Percentiles rank a stretch among this genome's conserved stretches.
Conservation (phyloP, 30 jellyfish, hydroid and myxozoan genomes). For the Haliclystus octoradiatus region DNA sequence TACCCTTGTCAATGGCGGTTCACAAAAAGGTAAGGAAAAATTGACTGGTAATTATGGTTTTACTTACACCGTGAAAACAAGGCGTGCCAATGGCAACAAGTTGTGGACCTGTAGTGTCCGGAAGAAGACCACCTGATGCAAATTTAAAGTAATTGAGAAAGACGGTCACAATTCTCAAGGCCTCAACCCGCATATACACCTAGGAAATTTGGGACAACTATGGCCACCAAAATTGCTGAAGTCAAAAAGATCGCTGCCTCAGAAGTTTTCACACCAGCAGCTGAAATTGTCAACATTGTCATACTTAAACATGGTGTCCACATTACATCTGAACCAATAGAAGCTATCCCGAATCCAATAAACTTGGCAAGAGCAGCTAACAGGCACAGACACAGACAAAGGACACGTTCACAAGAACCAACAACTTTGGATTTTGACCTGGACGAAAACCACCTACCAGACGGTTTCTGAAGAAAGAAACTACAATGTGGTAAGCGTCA, state of each 20-base stretch:
- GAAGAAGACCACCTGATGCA: not conserved
- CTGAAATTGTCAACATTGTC: not conserved
- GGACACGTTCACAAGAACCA: not conserved
- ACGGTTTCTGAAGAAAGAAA: not conserved
- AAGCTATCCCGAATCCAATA: too few relatives aligned
- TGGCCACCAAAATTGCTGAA: not conserved
- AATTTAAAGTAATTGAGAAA: not conserved
- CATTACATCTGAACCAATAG: not conserved
- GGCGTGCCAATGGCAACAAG: not conserved
- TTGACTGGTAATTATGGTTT: not conserved
- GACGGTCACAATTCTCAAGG: not conserved
- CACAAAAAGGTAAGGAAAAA: not conserved
- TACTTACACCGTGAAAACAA: not conserved
- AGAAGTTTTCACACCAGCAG: not conserved
- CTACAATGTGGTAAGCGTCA: not conserved
- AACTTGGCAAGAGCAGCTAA: too few relatives aligned
- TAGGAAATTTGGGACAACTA: not conserved
- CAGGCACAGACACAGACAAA: not conserved
- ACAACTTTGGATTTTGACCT: not conserved
- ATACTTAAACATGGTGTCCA: not conserved
- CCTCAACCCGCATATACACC: not conserved
- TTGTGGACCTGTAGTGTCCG: not conserved
- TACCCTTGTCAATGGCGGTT: too few relatives aligned
- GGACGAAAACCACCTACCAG: not conserved
- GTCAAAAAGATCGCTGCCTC: not conserved